These are phyloP conservation scores for Strix aluco DNA, from an alignment of 2,113 vertebrate genomes.

Conservation along the genomic window DNA sequence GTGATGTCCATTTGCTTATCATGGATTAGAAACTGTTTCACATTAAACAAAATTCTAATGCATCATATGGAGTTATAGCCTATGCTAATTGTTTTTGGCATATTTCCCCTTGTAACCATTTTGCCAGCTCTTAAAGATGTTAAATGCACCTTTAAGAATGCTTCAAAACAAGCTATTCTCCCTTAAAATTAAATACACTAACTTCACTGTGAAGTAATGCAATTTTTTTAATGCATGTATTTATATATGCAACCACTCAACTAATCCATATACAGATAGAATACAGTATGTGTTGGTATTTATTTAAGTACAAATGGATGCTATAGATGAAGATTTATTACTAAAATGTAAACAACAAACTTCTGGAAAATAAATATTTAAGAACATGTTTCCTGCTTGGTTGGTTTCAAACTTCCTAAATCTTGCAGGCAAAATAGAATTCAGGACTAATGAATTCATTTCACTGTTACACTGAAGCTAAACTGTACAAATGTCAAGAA, in stretches of 20 bases:
- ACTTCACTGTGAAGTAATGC: neutral
- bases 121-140: neutral
- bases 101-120: constrained; percentile 9
- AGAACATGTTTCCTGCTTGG: neutral
- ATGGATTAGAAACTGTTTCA: constrained; percentile 33
- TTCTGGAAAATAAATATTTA: neutral
- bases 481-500: neutral
- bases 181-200: neutral
- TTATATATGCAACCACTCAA: neutral
- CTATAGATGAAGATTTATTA: neutral
- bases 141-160: neutral
- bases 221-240: neutral
- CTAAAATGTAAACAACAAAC: neutral
- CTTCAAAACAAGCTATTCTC: neutral
- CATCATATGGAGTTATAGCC: constrained; percentile 8
- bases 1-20: constrained; percentile 56
- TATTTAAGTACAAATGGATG: neutral
- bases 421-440: neutral
- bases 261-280: neutral
- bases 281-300: neutral
- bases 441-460: neutral
- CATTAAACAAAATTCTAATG: constrained; percentile 56
- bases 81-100: constrained; percentile 42
- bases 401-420: neutral
- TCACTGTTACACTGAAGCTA: neutral